Conservation (phyloP, 2,888 invertebrate genomes). For the Conistra vaccinii region DNA sequence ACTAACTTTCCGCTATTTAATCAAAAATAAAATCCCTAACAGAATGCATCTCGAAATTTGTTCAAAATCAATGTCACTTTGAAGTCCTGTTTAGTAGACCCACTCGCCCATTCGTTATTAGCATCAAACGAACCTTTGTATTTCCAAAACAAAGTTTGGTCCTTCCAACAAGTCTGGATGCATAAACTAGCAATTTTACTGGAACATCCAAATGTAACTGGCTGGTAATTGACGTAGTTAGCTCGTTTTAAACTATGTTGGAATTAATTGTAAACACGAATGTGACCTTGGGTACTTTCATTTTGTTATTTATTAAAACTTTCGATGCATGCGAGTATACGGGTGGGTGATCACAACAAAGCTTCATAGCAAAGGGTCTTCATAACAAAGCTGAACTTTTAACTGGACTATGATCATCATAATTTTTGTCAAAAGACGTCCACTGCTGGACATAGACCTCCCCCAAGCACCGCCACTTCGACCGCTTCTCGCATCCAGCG, state of each 20-base stretch:
- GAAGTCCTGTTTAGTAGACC: constrained; percentile 11
- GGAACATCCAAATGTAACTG: constrained; percentile 37
- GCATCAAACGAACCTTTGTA: constrained; percentile 8
- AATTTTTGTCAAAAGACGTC: too few species aligned
- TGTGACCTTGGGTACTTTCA: constrained; percentile 28
- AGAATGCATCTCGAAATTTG: background rate
- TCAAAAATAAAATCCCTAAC: background rate
- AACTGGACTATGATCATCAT: background rate
- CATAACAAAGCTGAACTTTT: background rate
- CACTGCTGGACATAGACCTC: too few species aligned
- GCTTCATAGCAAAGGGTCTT: too few species aligned
- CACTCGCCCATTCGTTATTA: constrained; percentile 4
- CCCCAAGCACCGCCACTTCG: too few species aligned
- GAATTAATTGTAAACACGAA: constrained; percentile 29
- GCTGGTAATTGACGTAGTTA: constrained; percentile 53
- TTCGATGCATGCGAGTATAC: background rate
- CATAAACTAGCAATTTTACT: constrained; percentile 33
- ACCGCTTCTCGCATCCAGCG: too few species aligned
- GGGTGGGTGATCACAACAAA: background rate
- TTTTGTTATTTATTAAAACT: constrained; percentile 31
- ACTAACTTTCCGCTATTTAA: background rate
- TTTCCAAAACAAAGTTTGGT: constrained; percentile 27
- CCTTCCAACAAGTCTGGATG: constrained; percentile 24
- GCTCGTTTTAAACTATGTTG: constrained; percentile 42
- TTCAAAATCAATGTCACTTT: constrained; percentile 10